Conservation (phyloP, 2,797 vertebrate species). For the Craterocephalus amniculus region DNA sequence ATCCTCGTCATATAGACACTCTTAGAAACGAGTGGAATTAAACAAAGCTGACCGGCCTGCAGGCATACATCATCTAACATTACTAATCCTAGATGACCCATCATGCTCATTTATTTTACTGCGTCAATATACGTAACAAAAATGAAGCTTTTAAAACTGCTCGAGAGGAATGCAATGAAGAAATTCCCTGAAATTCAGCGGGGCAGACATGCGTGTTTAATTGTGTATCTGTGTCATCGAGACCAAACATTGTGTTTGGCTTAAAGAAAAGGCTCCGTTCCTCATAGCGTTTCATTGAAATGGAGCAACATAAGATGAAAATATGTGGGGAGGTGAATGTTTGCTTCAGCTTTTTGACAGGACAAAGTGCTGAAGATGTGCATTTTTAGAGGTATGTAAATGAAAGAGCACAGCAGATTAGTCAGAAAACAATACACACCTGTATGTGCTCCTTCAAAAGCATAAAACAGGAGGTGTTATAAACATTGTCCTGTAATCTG, state of each 20-base stretch:
- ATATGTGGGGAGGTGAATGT: neutral
- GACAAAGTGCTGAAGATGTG: slow-evolving; percentile 5
- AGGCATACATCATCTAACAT: slow-evolving; percentile 17
- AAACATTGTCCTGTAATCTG: slow-evolving; percentile 65
- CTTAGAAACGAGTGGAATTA: slow-evolving; percentile 22
- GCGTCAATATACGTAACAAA: slow-evolving; percentile 23
- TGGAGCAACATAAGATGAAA: neutral
- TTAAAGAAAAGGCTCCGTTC: slow-evolving; percentile 7
- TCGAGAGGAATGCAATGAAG: slow-evolving; percentile 38
- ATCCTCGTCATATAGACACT: slow-evolving; percentile 7
- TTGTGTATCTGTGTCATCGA: slow-evolving; percentile 17
- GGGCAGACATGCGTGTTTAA: slow-evolving; percentile 36
- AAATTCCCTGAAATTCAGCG: slow-evolving; percentile 35
- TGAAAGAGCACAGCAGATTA: slow-evolving; percentile 53
- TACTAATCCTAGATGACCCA: neutral
- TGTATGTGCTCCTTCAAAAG: slow-evolving; percentile 19
- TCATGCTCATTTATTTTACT: slow-evolving; percentile 37
- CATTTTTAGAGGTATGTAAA: slow-evolving; percentile 46
- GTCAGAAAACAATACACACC: slow-evolving; percentile 30
- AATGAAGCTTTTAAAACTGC: slow-evolving; percentile 25
- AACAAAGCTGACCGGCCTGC: slow-evolving; percentile 19
- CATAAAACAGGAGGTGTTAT: slow-evolving; percentile 45
- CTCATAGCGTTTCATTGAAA: neutral
- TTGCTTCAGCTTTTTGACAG: slow-evolving; percentile 5
- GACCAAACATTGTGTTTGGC: slow-evolving; percentile 27